Evolutionary conservation across 2,797 vertebrate species (phyloP).

Genomic region (Lepilemur septentrionalis): DNA sequence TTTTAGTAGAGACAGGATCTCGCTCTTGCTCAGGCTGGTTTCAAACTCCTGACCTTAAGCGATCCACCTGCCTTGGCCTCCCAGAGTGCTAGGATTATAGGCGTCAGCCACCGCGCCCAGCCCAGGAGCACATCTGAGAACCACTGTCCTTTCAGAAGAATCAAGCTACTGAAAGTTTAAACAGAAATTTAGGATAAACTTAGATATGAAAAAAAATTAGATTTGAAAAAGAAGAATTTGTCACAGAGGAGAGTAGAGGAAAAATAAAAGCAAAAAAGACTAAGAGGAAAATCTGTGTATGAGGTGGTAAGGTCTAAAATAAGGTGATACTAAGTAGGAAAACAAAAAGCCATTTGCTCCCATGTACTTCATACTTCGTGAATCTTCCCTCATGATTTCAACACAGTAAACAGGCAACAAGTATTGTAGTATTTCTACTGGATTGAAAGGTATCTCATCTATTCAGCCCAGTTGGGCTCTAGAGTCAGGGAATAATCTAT

Average conservation of each 20-base stretch:
- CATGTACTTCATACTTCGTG: neutral
- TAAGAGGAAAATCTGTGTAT: neutral
- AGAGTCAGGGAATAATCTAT: neutral
- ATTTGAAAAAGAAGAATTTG: neutral
- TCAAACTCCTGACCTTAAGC: too few relatives aligned
- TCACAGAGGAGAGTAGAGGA: neutral
- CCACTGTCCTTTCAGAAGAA: neutral
- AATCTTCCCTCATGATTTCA: neutral
- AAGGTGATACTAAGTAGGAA: neutral
- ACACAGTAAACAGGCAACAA: neutral
- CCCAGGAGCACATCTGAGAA: neutral
- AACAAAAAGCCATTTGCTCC: neutral
- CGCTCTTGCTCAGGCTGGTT: too few relatives aligned
- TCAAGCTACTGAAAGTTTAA: neutral
- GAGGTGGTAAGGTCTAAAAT: neutral
- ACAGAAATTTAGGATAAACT: neutral
- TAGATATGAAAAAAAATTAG: neutral
- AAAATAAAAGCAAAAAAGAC: neutral
- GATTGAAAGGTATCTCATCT: neutral
- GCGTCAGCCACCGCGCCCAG: too few relatives aligned
- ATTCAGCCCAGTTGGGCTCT: neutral
- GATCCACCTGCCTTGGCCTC: too few relatives aligned
- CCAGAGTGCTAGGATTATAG: too few relatives aligned
- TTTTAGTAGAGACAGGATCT: too few relatives aligned
- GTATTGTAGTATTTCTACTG: neutral